Evolutionary conservation across 2,113 vertebrate genomes (phyloP), one percentile per base, ranked within the genome.

Genomic region (Neotoma lepida): DNA sequence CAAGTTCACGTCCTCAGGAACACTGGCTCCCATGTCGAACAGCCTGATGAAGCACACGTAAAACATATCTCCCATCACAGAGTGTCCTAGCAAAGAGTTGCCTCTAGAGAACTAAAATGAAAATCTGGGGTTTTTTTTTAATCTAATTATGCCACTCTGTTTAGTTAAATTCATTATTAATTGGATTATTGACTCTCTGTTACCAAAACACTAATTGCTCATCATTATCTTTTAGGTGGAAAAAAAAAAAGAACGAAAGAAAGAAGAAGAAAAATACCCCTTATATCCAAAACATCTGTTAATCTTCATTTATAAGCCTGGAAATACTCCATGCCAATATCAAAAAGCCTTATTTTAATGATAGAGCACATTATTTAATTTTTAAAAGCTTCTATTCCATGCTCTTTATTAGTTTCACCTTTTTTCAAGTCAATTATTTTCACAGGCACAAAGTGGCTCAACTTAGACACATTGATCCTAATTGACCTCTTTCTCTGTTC

Each of bases 151-250:
- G 26, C 0, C 2, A 9, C 30, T 88, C 35, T 96, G n/a, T 88
- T 96, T 51, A 88, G 15, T 46, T 94, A 81, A 78, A 94, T 76
- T 9, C 30, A 70, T 86, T 92, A 85, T 93, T 88, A 92, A 91
- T 51, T 86, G 24, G 14, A 22, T 92, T 89, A 90, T 6, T 89
- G 64, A 86, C 5, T 84, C 46, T 35, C 35, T 56, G 8, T 71
- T 86, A 39, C 54, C 20, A 76, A 94, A 84, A 89, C 68, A 80
- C 39, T 9, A 91, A 80, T 17, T 76, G 56, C 20, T 89, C 39
- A 82, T 54, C 35, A 61, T 92, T 92, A 58, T 86, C 51, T 41
- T 94, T 77, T 61, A 66, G 12, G 41, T 91, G 46, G 17, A 70
- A 73, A 51, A 84, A 15, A 2, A 8, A 80, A 49, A 44, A 15